Conservation (phyloP, 2,888 invertebrate species). For the Xanthorhoe designata region DNA sequence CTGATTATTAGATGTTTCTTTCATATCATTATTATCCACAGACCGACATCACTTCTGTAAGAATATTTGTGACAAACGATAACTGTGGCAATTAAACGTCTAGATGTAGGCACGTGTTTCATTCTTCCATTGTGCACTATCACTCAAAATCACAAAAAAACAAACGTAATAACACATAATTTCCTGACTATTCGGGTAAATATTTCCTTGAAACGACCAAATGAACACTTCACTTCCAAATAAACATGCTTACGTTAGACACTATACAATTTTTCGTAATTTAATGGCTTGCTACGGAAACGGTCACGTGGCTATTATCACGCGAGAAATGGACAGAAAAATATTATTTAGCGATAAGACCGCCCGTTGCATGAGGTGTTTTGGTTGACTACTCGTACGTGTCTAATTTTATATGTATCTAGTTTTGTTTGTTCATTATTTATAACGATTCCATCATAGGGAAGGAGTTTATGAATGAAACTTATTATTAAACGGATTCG, state of each 20-base stretch:
- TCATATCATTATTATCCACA: too few species aligned
- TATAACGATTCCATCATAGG: too few species aligned
- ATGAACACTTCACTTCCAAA: conserved; percentile 10
- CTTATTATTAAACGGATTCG: too few species aligned
- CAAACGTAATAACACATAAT: neutral
- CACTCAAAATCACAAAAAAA: neutral
- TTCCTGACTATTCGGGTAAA: neutral
- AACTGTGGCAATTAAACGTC: too few species aligned
- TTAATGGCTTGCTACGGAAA: neutral
- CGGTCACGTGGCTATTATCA: conserved; percentile 14
- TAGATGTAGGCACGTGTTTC: neutral
- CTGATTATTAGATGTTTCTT: too few species aligned
- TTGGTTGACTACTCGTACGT: neutral
- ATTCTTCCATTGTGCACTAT: neutral
- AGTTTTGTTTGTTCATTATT: too few species aligned
- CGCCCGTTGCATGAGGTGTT: neutral
- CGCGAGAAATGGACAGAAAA: conserved; percentile 10
- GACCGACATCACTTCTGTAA: too few species aligned
- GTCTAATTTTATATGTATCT: neutral
- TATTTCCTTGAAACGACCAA: neutral
- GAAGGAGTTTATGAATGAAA: too few species aligned
- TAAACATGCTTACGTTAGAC: conserved; percentile 11
- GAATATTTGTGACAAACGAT: too few species aligned
- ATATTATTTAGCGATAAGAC: conserved; percentile 1
- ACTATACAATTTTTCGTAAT: conserved; percentile 13